Conservation (phyloP, 2,888 invertebrate genomes). For the Cephus pygmeus region DNA sequence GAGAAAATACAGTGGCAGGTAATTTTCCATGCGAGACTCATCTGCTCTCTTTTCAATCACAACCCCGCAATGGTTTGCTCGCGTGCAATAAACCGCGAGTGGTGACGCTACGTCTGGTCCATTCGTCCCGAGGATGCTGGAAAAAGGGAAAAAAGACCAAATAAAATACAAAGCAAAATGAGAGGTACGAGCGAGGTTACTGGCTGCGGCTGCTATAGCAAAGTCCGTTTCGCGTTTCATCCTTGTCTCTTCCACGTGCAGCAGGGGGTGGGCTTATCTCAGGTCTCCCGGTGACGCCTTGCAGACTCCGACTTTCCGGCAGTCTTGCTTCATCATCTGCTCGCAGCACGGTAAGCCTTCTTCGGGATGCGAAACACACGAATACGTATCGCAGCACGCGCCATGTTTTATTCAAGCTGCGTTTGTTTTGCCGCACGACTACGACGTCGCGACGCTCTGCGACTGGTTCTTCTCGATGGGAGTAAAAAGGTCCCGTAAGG, state of each 20-base stretch:
- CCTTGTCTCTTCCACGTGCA: background rate
- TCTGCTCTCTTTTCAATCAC: background rate
- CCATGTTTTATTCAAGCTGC: conserved; percentile 45
- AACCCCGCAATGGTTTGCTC: background rate
- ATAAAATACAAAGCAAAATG: background rate
- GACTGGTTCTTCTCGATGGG: background rate
- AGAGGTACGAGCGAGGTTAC: background rate
- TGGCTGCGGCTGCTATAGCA: background rate
- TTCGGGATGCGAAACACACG: conserved; percentile 37
- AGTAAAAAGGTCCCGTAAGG: background rate
- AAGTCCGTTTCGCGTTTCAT: background rate
- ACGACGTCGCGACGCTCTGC: background rate
- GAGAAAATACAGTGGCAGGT: background rate
- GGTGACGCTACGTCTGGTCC: background rate
- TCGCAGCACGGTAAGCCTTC: background rate
- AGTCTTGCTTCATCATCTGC: background rate
- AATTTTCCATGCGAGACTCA: background rate
- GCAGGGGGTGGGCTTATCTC: background rate
- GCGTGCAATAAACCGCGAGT: background rate
- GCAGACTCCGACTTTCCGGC: background rate
- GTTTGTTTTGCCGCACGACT: conserved; percentile 31
- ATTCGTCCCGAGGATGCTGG: background rate
- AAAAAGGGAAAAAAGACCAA: background rate
- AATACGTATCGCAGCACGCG: conserved; percentile 35
- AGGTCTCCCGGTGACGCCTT: background rate